A percentile compares a stretch with the other conserved stretches of the same genome.
These are phyloP conservation scores for Griposia aprilina DNA, from an alignment of 2,888 invertebrate species.

Conservation along the genomic window DNA sequence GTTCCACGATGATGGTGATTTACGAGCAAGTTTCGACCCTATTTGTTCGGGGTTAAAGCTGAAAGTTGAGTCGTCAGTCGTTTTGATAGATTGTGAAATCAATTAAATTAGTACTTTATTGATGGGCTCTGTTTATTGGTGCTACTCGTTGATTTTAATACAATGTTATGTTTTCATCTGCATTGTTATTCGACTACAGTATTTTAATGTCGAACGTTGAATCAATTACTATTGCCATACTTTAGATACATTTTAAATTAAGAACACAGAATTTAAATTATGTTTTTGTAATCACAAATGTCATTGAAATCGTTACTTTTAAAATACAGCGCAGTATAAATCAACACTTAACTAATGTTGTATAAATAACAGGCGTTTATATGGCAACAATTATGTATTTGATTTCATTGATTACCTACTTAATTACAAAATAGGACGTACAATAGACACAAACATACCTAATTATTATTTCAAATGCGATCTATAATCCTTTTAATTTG, in stretches of 20 bases:
- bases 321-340: constrained; percentile 44
- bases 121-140: constrained; percentile 75
- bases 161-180: constrained; percentile 64
- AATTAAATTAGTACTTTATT: constrained; percentile 81
- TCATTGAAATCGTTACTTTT: constrained; percentile 47
- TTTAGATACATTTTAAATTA: constrained; percentile 29
- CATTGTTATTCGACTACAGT: constrained; percentile 32
- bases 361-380: constrained; percentile 59
- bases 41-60: constrained; percentile 5
- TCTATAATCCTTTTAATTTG: constrained; percentile 67
- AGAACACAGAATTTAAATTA: constrained; percentile 26
- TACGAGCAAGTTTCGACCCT: constrained; percentile 63
- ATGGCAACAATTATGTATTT: constrained; percentile 63
- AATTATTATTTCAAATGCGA: constrained; percentile 67
- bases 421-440: constrained; percentile 68
- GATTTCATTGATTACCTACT: constrained; percentile 66
- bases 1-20: constrained; percentile 67
- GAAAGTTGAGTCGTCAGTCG: constrained; percentile 44
- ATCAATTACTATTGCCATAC: constrained; percentile 20
- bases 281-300: constrained; percentile 48
- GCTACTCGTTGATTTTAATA: constrained; percentile 65
- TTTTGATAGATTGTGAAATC: constrained; percentile 80
- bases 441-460: constrained; percentile 56
- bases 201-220: constrained; percentile 16
- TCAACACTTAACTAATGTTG: constrained; percentile 39